Evolutionary conservation across 64 coral and sea anemone genomes (phyloP).

Genomic region (Catalaphyllia jardinei): DNA sequence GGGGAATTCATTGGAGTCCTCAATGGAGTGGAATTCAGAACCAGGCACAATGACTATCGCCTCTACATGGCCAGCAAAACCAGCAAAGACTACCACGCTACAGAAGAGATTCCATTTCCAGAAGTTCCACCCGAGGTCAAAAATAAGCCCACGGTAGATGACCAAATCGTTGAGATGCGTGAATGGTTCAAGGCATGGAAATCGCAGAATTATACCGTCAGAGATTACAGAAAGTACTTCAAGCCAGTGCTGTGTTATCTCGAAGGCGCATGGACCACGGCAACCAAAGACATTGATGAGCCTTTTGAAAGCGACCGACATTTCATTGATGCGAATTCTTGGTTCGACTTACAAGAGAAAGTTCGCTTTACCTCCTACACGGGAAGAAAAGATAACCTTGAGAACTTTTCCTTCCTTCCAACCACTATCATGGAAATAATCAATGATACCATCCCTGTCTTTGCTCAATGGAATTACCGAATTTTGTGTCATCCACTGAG

Average conservation of each 20-base stretch:
- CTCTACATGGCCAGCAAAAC: conserved; percentile 47
- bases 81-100: conserved; percentile 41
- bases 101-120: conserved; percentile 69
- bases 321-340: conserved; percentile 68
- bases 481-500: conserved; percentile 75
- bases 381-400: conserved; percentile 75
- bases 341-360: conserved; percentile 87
- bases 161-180: conserved; percentile 60
- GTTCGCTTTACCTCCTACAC: conserved; percentile 81
- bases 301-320: conserved; percentile 80
- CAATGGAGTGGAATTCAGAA: conserved; percentile 82
- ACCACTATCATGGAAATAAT: conserved; percentile 65
- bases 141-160: conserved; percentile 7
- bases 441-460: conserved; percentile 42
- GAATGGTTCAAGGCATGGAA: conserved; percentile 80
- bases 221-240: conserved; percentile 79
- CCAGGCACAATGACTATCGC: conserved; percentile 82
- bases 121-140: conserved; percentile 62
- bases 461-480: conserved; percentile 85
- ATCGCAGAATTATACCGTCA: conserved; percentile 31
- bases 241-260: conserved; percentile 78
- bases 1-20: conserved; percentile 73
- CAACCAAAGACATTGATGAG: conserved; percentile 61
- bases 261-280: conserved; percentile 67
- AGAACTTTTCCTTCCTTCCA: conserved; percentile 79